A percentile compares a stretch with the other conserved stretches of the same genome.
Conservation (phyloP, 1,140 invertebrate genomes). For the Calephelis virginiensis region DNA sequence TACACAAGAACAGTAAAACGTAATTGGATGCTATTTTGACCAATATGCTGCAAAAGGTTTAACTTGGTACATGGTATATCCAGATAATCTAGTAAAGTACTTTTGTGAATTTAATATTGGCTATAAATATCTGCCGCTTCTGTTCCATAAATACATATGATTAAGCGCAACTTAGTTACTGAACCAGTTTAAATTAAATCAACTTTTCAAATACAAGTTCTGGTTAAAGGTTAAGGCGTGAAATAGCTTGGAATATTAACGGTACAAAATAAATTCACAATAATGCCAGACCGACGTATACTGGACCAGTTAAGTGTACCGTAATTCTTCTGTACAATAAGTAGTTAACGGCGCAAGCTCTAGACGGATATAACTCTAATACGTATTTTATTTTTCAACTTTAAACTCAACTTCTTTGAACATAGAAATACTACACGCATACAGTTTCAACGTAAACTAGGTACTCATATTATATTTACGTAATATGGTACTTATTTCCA, state of each 20-base stretch:
- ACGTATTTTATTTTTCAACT: no score
- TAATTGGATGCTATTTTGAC: no score
- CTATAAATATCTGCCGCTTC: neutral
- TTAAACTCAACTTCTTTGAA: no score
- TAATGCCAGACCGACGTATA: conserved; percentile 22
- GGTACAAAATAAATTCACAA: conserved; percentile 15
- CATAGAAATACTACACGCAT: no score
- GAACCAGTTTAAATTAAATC: conserved; percentile 35
- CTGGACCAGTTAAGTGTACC: neutral
- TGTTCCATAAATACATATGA: conserved; percentile 28
- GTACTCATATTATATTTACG: no score
- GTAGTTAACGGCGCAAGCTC: neutral
- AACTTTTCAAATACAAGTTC: conserved; percentile 29
- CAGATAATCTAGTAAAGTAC: no score
- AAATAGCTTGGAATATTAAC: conserved; percentile 26
- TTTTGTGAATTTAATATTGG: no score
- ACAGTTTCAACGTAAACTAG: no score
- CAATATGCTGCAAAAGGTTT: no score
- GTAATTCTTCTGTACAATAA: neutral
- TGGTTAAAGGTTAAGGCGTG: conserved; percentile 33
- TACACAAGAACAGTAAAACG: no score
- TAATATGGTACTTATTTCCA: no score
- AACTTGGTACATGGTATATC: no score
- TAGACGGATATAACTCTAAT: neutral
- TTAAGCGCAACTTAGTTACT: conserved; percentile 23